phyloP scores from a whole-genome alignment of 2,113 vertebrate species.

The Elephas maximus region DNA sequence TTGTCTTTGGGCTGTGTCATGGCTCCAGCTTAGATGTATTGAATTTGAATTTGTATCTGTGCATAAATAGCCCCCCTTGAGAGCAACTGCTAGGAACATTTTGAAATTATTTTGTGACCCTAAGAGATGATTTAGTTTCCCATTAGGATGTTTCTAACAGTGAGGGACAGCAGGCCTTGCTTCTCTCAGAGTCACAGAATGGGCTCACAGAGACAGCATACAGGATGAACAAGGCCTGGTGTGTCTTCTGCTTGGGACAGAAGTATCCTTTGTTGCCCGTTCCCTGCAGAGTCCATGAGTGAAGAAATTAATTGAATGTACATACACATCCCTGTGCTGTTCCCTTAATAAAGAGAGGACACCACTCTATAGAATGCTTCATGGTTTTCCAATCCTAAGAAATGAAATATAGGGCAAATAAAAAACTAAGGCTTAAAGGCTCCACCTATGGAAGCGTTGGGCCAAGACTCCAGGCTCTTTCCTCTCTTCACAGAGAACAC shows the following conservation, averaged over 20 bases:
- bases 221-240: neutral
- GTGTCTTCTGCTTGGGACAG: neutral
- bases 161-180: no score
- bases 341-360: neutral
- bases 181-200: neutral
- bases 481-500: neutral
- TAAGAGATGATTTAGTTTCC: neutral
- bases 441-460: neutral
- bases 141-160: neutral
- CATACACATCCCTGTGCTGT: neutral
- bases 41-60: neutral
- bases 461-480: neutral
- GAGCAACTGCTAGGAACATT: neutral
- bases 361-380: neutral
- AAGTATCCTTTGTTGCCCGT: neutral
- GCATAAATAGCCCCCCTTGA: neutral
- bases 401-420: neutral
- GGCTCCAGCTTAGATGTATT: neutral
- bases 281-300: neutral
- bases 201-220: neutral
- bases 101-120: neutral
- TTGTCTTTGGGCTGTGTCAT: neutral
- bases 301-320: neutral
- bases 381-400: neutral
- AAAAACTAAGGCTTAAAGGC: neutral